Percentiles rank a stretch among this genome's conserved stretches.
These are phyloP conservation scores for Drosophila falleni DNA, from an alignment of 2,888 invertebrate genomes.

Conservation along the genomic window DNA sequence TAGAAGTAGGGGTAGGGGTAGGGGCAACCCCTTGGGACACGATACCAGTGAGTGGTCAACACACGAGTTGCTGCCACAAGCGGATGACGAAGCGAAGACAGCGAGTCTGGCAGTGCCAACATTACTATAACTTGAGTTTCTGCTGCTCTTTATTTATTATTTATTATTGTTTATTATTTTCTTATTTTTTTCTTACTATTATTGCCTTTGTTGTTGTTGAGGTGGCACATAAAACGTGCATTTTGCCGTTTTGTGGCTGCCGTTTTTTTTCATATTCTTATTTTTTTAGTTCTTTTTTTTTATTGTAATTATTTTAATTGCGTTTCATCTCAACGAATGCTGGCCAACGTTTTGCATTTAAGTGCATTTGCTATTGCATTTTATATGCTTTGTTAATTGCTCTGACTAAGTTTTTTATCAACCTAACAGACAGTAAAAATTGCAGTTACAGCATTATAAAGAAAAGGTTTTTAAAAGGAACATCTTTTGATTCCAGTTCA, in stretches of 20 bases:
- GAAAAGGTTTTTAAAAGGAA: not conserved
- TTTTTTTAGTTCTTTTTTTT: conserved; percentile 16
- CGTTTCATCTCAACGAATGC: conserved; percentile 71
- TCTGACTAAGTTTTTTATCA: conserved; percentile 6
- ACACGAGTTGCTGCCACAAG: conserved; percentile 16
- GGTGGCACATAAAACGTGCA: conserved; percentile 68
- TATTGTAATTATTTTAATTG: conserved; percentile 75
- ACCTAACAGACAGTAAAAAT: not conserved
- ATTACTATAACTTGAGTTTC: conserved; percentile 13
- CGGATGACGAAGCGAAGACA: conserved; percentile 75
- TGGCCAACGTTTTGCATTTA: conserved; percentile 48
- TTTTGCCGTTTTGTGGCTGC: conserved; percentile 46
- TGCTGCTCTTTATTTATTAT: conserved; percentile 58
- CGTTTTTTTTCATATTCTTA: conserved; percentile 19
- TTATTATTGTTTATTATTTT: conserved; percentile 58
- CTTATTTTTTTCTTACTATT: conserved; percentile 18
- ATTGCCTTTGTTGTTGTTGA: conserved; percentile 20
- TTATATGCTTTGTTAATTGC: conserved; percentile 69
- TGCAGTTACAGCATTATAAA: not conserved
- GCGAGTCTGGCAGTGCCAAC: conserved; percentile 54
- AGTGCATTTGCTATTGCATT: conserved; percentile 17
- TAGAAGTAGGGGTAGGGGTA: no score
- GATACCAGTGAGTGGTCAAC: conserved; percentile 48
- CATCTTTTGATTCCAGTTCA: not conserved
- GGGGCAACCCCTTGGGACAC: conserved; percentile 38